Evolutionary conservation across 2,797 vertebrate species (phyloP).

Genomic region (Miichthys miiuy): DNA sequence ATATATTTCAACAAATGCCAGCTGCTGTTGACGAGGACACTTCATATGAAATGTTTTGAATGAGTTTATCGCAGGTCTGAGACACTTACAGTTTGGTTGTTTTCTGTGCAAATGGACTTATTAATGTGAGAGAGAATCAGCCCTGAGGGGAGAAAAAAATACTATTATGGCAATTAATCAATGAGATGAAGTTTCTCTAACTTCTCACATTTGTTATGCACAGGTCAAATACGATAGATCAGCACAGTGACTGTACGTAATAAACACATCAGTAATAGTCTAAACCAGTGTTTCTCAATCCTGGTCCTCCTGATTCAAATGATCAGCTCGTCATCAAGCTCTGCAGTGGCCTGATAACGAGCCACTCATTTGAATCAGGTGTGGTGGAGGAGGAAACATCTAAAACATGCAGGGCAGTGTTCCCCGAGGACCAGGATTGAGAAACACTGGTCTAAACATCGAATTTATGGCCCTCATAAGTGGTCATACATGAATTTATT

Average conservation of each 20-base stretch:
- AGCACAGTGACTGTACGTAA: not conserved
- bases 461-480: too few relatives aligned
- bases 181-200: not conserved
- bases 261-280: too few relatives aligned
- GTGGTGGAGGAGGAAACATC: too few relatives aligned
- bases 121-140: slow-evolving; percentile 2
- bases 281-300: too few relatives aligned
- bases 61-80: not conserved
- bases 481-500: too few relatives aligned
- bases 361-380: too few relatives aligned
- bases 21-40: not conserved
- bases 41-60: not conserved
- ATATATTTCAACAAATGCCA: not conserved
- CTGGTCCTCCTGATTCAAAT: too few relatives aligned
- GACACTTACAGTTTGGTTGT: slow-evolving; percentile 7
- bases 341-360: too few relatives aligned
- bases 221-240: not conserved
- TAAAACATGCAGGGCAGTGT: too few relatives aligned
- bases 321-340: too few relatives aligned
- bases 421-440: too few relatives aligned
- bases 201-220: not conserved
- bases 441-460: too few relatives aligned
- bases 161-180: not conserved
- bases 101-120: slow-evolving; percentile 20
- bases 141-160: not conserved